Evolutionary conservation across 2,797 vertebrate species (phyloP).

Genomic region (Florisuga fusca): DNA sequence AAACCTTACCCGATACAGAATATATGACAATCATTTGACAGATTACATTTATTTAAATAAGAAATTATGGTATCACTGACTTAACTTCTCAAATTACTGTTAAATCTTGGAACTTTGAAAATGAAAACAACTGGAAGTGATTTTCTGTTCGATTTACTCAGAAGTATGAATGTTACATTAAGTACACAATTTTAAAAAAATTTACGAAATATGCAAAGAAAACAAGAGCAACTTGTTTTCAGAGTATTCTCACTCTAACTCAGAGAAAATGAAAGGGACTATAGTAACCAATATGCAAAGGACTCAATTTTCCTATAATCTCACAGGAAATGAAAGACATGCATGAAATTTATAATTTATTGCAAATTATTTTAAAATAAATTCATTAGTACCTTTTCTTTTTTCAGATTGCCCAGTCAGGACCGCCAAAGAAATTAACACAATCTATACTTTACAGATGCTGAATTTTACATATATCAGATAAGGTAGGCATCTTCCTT

Average conservation of each 20-base stretch:
- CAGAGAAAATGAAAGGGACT: background rate
- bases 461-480: background rate
- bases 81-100: conserved; percentile 29
- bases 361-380: background rate
- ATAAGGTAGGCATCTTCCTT: background rate
- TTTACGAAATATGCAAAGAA: background rate
- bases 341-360: background rate
- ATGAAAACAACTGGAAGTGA: conserved; percentile 28
- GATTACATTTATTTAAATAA: conserved; percentile 28
- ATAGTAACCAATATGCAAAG: background rate
- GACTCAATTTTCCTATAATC: background rate
- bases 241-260: background rate
- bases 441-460: background rate
- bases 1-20: background rate
- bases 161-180: conserved; percentile 3
- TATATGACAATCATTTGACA: background rate
- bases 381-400: background rate
- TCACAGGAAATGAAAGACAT: background rate
- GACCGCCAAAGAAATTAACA: background rate
- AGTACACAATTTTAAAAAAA: background rate
- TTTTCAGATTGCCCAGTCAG: background rate
- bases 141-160: conserved; percentile 37
- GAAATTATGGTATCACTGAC: conserved; percentile 22
- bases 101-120: conserved; percentile 6
- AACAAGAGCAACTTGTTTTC: background rate